A percentile compares a stretch with the other conserved stretches of the same genome.
phyloP scores from a whole-genome alignment of 2,113 vertebrate species.

The Microtus oregoni region DNA sequence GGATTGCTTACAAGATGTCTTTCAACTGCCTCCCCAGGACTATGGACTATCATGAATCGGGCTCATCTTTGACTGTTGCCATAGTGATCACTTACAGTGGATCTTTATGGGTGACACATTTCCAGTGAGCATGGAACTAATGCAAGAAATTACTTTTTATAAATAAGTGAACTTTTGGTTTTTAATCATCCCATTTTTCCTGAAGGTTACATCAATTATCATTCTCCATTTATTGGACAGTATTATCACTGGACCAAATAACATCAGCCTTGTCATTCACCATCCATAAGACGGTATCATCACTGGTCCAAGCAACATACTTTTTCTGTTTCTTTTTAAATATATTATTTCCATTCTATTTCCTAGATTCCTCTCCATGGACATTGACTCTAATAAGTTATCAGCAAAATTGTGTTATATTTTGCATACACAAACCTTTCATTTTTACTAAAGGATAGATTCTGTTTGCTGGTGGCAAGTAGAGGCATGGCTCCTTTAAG shows the following conservation, averaged over 20 bases:
- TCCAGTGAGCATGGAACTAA: background rate
- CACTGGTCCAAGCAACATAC: background rate
- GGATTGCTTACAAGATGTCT: too few species aligned
- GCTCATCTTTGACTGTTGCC: background rate
- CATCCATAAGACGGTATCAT: background rate
- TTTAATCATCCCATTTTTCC: slow-evolving; percentile 5
- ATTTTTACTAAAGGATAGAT: background rate
- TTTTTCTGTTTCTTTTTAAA: background rate
- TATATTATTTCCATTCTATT: background rate
- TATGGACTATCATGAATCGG: too few species aligned
- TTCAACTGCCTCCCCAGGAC: background rate
- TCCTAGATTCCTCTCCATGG: background rate
- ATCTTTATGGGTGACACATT: background rate
- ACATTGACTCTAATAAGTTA: background rate
- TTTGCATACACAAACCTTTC: background rate
- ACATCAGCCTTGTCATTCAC: background rate
- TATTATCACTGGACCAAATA: background rate
- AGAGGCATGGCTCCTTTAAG: too few species aligned
- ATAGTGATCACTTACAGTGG: background rate
- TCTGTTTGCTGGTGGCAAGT: too few species aligned
- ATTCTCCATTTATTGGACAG: background rate
- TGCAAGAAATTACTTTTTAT: background rate
- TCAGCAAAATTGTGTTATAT: background rate
- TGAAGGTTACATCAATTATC: background rate
- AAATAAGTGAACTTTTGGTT: background rate